phyloP scores from a whole-genome alignment of 1,140 invertebrate genomes.

The Hylaeus anthracinus region DNA sequence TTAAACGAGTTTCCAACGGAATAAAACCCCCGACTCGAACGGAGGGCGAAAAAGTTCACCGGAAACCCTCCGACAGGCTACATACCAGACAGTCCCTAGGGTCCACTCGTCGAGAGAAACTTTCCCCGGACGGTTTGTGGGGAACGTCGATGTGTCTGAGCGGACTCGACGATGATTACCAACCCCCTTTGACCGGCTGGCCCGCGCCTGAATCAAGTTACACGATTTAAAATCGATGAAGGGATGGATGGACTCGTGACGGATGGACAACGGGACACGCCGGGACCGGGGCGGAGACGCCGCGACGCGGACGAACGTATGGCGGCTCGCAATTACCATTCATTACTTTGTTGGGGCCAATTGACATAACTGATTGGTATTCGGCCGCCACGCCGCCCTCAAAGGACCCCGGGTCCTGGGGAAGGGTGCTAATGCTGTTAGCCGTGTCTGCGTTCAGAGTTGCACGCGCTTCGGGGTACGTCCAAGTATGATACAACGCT shows the following conservation, averaged over 20 bases:
- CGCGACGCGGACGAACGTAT: conserved; percentile 21
- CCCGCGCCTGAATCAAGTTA: conserved; percentile 67
- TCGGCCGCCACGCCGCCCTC: conserved; percentile 68
- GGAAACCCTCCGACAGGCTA: neutral
- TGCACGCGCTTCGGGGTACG: conserved; percentile 29
- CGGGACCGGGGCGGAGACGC: conserved; percentile 19
- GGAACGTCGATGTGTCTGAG: conserved; percentile 6
- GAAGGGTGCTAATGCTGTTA: conserved; percentile 70
- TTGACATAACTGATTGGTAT: conserved; percentile 79
- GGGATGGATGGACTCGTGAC: conserved; percentile 20
- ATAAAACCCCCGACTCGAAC: neutral
- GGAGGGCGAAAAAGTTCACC: neutral
- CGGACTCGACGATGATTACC: conserved; percentile 45
- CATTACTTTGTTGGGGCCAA: conserved; percentile 77
- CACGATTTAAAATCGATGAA: conserved; percentile 68
- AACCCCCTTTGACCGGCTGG: conserved; percentile 32
- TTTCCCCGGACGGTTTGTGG: neutral
- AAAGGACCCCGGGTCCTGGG: conserved; percentile 63
- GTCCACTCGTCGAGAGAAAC: conserved; percentile 3
- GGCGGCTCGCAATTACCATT: conserved; percentile 75
- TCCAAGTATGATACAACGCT: neutral
- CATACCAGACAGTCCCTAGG: no score
- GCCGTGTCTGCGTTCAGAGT: conserved; percentile 51
- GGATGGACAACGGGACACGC: neutral
- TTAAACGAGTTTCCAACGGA: conserved; percentile 18